These are phyloP conservation scores for Drosophila gaucha DNA, from an alignment of 2,888 invertebrate species.

Conservation along the genomic window DNA sequence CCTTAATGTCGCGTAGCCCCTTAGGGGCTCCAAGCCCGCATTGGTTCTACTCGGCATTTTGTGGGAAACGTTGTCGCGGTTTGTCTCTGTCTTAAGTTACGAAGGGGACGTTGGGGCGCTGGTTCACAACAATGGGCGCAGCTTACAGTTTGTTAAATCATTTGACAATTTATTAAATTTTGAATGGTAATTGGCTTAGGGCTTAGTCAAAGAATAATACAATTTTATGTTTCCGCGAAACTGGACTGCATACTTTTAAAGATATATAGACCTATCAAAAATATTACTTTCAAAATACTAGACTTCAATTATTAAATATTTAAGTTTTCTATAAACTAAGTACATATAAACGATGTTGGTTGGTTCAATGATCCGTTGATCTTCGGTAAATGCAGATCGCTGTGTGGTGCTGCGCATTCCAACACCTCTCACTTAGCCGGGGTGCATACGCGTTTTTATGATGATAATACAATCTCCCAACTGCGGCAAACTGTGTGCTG, in stretches of 20 bases:
- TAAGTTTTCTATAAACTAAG: too few species aligned
- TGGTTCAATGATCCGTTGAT: conserved; percentile 28
- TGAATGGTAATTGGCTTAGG: not conserved
- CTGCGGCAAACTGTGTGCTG: conserved; percentile 33
- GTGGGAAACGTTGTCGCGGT: conserved; percentile 45
- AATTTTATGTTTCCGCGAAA: not conserved
- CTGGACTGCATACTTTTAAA: not conserved
- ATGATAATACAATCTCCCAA: conserved; percentile 35
- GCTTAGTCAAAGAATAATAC: conserved; percentile 12
- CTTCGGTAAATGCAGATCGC: conserved; percentile 19
- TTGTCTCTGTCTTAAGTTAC: conserved; percentile 25
- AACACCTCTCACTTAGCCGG: conserved; percentile 34
- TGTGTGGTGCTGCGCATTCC: conserved; percentile 29
- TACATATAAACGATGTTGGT: too few species aligned
- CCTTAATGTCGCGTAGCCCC: conserved; percentile 44
- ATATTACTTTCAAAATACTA: not conserved
- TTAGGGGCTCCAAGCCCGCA: conserved; percentile 39
- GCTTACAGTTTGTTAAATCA: conserved; percentile 16
- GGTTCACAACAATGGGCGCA: conserved; percentile 50
- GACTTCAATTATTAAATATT: too few species aligned
- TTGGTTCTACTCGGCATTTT: conserved; percentile 64
- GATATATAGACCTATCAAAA: not conserved
- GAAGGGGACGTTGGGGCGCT: not conserved
- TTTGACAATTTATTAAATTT: conserved; percentile 45
- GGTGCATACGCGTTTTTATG: conserved; percentile 17